These are phyloP conservation scores for Malthinus seriepunctatus DNA, from an alignment of 2,888 invertebrate species.

Conservation along the genomic window DNA sequence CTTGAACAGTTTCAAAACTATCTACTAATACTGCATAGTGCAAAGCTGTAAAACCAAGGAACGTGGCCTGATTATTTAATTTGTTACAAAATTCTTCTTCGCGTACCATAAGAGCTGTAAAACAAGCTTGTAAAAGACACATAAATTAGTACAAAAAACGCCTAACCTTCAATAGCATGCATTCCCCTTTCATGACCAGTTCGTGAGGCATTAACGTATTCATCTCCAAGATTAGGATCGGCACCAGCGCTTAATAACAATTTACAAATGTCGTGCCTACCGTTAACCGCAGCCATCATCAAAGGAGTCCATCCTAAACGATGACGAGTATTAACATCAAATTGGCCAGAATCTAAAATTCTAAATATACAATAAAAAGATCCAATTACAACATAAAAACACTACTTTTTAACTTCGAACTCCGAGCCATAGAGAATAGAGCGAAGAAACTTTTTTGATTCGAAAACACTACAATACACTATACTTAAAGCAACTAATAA, in stretches of 20 bases:
- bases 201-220: slow-evolving; percentile 71
- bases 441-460: slow-evolving; percentile 55
- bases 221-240: slow-evolving; percentile 74
- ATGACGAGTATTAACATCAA: slow-evolving; percentile 72
- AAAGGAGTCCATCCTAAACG: slow-evolving; percentile 85
- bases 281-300: slow-evolving; percentile 83
- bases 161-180: slow-evolving; percentile 72
- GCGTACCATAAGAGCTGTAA: slow-evolving; percentile 63
- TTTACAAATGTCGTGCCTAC: slow-evolving; percentile 63
- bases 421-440: slow-evolving; percentile 59
- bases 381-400: not conserved
- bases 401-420: slow-evolving; percentile 56
- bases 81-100: slow-evolving; percentile 82
- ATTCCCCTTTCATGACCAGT: slow-evolving; percentile 68
- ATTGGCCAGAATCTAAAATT: slow-evolving; percentile 55
- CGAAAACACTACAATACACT: slow-evolving; percentile 42
- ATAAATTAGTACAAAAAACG: not conserved
- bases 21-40: slow-evolving; percentile 87
- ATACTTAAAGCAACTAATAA: slow-evolving; percentile 22
- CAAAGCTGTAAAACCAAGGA: slow-evolving; percentile 83
- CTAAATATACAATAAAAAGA: slow-evolving; percentile 26
- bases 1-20: slow-evolving; percentile 63
- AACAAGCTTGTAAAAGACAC: slow-evolving; percentile 11
- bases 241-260: slow-evolving; percentile 75
- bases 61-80: slow-evolving; percentile 73